A percentile compares a stretch with the other conserved stretches of the same genome.
Evolutionary conservation across 2,797 vertebrate genomes (phyloP).

Genomic region (Sebastes cheni): DNA sequence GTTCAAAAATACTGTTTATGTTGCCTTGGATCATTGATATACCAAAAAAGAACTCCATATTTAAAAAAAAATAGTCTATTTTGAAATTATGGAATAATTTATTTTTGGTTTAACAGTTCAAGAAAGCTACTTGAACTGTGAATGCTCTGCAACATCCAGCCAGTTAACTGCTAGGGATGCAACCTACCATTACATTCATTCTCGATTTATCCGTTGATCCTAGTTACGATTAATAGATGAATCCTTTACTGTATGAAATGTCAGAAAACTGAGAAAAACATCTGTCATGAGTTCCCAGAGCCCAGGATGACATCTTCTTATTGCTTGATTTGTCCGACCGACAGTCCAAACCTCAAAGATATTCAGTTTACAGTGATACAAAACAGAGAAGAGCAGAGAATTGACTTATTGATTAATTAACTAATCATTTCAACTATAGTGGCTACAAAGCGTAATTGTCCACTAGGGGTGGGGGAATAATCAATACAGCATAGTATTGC

Average conservation of each 20-base stretch:
- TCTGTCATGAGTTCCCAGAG: neutral
- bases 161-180: neutral
- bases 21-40: neutral
- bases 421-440: neutral
- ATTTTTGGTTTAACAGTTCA: neutral
- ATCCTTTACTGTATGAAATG: neutral
- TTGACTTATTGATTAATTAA: neutral
- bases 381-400: conserved; percentile 10
- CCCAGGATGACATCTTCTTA: neutral
- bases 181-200: neutral
- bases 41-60: neutral
- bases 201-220: neutral
- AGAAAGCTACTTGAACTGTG: neutral
- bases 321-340: neutral
- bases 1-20: conserved; percentile 10
- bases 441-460: conserved; percentile 3
- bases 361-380: neutral
- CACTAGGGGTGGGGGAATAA: too few species aligned
- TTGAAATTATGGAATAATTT: neutral
- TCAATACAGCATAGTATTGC: too few species aligned
- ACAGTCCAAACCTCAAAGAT: neutral
- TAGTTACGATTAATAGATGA: neutral
- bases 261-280: neutral
- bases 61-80: neutral
- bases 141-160: neutral